Evolutionary conservation across 2,888 invertebrate species (phyloP).

Genomic region (Andrena bicolor): DNA sequence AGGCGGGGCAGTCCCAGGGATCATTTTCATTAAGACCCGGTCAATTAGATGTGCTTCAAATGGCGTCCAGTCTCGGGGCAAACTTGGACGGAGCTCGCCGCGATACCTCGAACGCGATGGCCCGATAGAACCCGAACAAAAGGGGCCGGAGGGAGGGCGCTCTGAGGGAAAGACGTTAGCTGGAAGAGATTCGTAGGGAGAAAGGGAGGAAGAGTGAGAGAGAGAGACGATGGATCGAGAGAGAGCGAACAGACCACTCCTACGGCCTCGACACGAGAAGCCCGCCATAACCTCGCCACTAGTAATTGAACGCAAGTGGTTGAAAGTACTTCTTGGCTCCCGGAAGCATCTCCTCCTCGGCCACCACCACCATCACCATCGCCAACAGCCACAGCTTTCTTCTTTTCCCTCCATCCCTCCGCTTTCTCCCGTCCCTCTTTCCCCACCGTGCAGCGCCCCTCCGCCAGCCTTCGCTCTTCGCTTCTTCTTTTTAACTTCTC

Average conservation of each 20-base stretch:
- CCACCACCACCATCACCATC: constrained; percentile 61
- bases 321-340: constrained; percentile 79
- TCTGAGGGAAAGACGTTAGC: constrained; percentile 38
- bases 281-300: constrained; percentile 79
- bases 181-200: constrained; percentile 31
- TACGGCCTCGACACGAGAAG: constrained; percentile 78
- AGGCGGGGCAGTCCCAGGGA: constrained; percentile 50
- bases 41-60: constrained; percentile 77
- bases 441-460: constrained; percentile 14
- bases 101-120: constrained; percentile 61
- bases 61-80: constrained; percentile 70
- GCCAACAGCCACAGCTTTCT: constrained; percentile 50
- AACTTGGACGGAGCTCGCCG: constrained; percentile 64
- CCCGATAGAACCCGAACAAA: constrained; percentile 60
- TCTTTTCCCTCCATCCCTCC: constrained; percentile 34
- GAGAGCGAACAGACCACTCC: constrained; percentile 74
- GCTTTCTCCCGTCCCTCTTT: not conserved
- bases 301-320: constrained; percentile 82
- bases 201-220: constrained; percentile 22
- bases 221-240: constrained; percentile 24
- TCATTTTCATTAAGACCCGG: constrained; percentile 78
- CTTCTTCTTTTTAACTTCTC: constrained; percentile 31
- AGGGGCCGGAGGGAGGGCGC: constrained; percentile 31
- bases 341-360: constrained; percentile 72
- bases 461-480: constrained; percentile 7